Evolutionary conservation across 2,797 vertebrate species (phyloP).

Genomic region (Anableps anableps): DNA sequence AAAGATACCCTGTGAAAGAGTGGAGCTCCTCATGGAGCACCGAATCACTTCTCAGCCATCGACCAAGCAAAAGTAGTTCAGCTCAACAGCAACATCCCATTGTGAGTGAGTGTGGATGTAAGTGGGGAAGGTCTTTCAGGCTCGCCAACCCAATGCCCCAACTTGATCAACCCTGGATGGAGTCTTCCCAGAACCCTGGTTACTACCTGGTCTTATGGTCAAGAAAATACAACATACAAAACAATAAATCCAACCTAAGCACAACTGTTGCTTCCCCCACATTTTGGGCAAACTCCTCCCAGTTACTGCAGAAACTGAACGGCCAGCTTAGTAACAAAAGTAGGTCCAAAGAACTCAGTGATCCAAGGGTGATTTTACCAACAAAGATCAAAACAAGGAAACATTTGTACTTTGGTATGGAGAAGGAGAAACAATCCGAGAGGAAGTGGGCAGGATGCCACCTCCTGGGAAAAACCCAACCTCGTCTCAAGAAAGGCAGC

Average conservation of each 20-base stretch:
- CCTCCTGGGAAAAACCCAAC: conserved; percentile 64
- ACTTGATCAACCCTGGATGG: conserved; percentile 48
- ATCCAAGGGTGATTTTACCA: conserved; percentile 37
- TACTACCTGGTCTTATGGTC: conserved; percentile 47
- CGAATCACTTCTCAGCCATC: conserved; percentile 24
- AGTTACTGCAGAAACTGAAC: conserved; percentile 45
- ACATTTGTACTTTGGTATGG: conserved; percentile 20
- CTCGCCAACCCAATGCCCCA: conserved; percentile 67
- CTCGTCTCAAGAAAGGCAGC: conserved; percentile 43
- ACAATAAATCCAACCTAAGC: conserved; percentile 22
- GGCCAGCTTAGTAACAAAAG: conserved; percentile 4
- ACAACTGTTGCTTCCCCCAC: conserved; percentile 19
- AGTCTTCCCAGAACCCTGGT: conserved; percentile 37
- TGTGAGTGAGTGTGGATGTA: conserved; percentile 35
- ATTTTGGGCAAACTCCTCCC: conserved; percentile 58
- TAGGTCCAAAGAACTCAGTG: conserved; percentile 8
- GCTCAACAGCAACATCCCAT: conserved; percentile 18
- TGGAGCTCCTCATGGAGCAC: conserved; percentile 65
- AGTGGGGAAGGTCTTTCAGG: conserved; percentile 69
- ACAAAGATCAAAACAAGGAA: conserved; percentile 19
- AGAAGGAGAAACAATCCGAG: conserved; percentile 38
- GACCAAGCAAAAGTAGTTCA: not conserved
- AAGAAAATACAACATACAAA: conserved; percentile 27
- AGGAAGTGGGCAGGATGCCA: conserved; percentile 61
- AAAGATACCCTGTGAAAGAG: conserved; percentile 39